phyloP scores from a whole-genome alignment of 1,140 invertebrate species.

The Littorina saxatilis region DNA sequence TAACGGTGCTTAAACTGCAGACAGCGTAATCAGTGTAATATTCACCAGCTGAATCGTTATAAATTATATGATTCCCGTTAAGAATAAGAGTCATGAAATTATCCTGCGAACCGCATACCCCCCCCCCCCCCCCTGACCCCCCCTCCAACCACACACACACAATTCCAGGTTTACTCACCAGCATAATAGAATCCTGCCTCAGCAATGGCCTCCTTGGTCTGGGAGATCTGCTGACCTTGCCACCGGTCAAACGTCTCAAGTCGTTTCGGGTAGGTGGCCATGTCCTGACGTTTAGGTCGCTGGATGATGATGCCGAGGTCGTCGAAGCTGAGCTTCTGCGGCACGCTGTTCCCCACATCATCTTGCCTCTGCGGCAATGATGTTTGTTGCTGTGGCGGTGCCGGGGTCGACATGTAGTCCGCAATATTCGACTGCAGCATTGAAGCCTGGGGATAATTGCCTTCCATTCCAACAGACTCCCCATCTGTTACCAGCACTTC shows the following conservation, averaged over 20 bases:
- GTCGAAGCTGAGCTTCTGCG: constrained; percentile 6
- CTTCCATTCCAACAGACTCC: not conserved
- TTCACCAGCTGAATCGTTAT: too few species aligned
- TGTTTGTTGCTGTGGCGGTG: too few species aligned
- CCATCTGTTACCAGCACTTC: constrained; percentile 32
- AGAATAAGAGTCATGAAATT: too few species aligned
- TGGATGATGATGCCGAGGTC: constrained; percentile 19
- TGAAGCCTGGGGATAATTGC: not conserved
- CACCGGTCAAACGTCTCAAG: not conserved
- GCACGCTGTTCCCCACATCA: too few species aligned
- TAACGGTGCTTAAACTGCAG: too few species aligned
- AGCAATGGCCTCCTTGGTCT: constrained; percentile 32
- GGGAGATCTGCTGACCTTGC: not conserved
- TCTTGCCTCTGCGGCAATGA: not conserved
- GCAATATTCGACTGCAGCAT: not conserved
- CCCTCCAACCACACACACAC: too few species aligned
- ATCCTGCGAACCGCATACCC: too few species aligned
- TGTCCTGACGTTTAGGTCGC: constrained; percentile 24
- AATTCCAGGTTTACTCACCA: too few species aligned
- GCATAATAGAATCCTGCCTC: constrained; percentile 45
- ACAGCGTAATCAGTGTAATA: too few species aligned
- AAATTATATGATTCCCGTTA: too few species aligned
- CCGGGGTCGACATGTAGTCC: not conserved
- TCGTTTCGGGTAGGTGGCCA: not conserved
- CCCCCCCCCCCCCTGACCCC: too few species aligned